Conservation (phyloP, 2,888 invertebrate genomes). For the Erebia palarica region DNA sequence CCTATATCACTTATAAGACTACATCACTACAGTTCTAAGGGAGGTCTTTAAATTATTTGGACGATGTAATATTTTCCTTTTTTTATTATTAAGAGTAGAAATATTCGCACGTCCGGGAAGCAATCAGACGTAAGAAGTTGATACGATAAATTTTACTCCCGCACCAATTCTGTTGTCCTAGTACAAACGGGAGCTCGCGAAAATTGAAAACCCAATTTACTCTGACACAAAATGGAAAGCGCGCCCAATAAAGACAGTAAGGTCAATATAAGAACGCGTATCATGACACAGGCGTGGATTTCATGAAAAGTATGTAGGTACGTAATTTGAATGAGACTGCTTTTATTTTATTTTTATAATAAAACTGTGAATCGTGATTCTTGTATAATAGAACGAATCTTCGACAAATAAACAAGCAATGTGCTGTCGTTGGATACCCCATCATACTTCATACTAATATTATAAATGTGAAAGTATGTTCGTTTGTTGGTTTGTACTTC, state of each 20-base stretch:
- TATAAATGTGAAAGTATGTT: no score
- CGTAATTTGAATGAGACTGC: constrained; percentile 38
- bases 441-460: no score
- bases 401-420: no score
- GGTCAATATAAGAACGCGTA: constrained; percentile 42
- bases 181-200: constrained; percentile 40
- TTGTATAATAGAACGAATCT: no score
- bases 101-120: constrained; percentile 41
- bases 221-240: constrained; percentile 43
- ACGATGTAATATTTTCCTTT: constrained; percentile 23
- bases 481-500: no score
- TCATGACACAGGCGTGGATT: constrained; percentile 39
- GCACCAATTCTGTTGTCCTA: constrained; percentile 42
- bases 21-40: no score
- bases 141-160: constrained; percentile 44
- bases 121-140: constrained; percentile 43
- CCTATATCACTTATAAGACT: no score
- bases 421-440: no score
- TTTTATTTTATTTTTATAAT: constrained; percentile 25
- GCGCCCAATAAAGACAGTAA: constrained; percentile 41
- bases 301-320: constrained; percentile 39
- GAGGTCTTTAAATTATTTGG: background rate
- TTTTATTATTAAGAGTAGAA: no score
- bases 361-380: constrained; percentile 10
- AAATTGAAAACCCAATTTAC: constrained; percentile 45